A percentile compares a stretch with the other conserved stretches of the same genome.
Evolutionary conservation across 2,797 vertebrate genomes (phyloP).

Genomic region (Bucorvus abyssinicus): DNA sequence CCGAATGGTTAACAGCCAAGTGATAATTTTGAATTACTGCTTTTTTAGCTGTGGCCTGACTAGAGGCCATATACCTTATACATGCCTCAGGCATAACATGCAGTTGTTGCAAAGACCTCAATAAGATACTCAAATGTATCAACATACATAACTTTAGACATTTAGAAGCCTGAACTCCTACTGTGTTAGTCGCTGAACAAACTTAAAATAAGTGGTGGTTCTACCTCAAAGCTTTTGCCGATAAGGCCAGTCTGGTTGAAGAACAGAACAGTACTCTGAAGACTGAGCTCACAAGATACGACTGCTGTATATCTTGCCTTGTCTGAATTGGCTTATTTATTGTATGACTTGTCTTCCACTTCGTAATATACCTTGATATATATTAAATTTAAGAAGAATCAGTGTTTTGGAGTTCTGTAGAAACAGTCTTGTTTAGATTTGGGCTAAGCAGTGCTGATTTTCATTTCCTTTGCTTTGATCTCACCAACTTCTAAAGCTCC

Average conservation of each 20-base stretch:
- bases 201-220: neutral
- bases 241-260: neutral
- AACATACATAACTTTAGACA: neutral
- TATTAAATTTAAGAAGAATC: neutral
- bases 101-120: neutral
- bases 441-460: neutral
- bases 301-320: neutral
- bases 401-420: neutral
- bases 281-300: neutral
- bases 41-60: neutral
- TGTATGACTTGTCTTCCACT: neutral
- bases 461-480: constrained; percentile 3
- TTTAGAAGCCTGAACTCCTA: neutral
- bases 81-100: neutral
- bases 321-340: neutral
- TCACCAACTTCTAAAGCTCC: neutral
- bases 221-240: neutral
- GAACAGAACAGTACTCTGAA: neutral
- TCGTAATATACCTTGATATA: neutral
- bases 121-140: neutral
- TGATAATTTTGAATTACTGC: neutral
- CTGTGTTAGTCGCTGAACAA: neutral
- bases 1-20: neutral
- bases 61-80: neutral
- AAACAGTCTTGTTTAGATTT: neutral